Base-by-base conservation (phyloP, 2,888 invertebrate species). In the Noctuana brunneofusca region DNA sequence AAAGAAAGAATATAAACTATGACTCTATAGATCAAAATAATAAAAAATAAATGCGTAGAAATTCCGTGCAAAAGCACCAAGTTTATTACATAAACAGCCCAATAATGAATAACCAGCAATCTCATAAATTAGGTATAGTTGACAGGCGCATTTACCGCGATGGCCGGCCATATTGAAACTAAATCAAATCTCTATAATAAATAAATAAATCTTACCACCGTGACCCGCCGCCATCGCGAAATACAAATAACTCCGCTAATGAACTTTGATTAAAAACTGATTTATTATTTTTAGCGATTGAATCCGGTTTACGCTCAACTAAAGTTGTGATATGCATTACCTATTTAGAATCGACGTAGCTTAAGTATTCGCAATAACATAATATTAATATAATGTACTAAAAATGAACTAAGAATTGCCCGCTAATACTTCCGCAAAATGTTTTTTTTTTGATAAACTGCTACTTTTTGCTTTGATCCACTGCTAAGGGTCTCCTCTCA, bases 181-280 rank as follows among this genome's bases (percentile, higher is more conserved):
- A 86, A 86, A 87, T 89, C 85, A 88, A 60, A 54, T 54, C 60
- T 48, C 52, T 43, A 53, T 55, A 62, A 55, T 62, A 62, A 62
- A 62, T 62, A 62, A 62, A 62, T 62, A 62, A 62, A 62, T 62
- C 62, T 56, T 82, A 81, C 75, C 79, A 78, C 78, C 80, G 79
- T 85, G 82, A 85, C 79, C 79, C 75, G 65, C 65, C 69, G 73
- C 58, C 69, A 65, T 62, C 63, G 64, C 64, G 49, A 78, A 77
- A 80, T 78, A 82, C 83, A 83, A 84, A 83, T 82, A 82, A 78
- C 76, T 67, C 56, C 65, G 67, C 79, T 84, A 87, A 88, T 86
- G 83, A 87, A 85, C 74, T 81, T 80, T 81, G 85, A 86, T 84
- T 85, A 84, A 84, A 81, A 83, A 79, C 70, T 83, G 77, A 84